Evolutionary conservation across 2,888 invertebrate genomes (phyloP).

Genomic region (Dryadula phaetusa): DNA sequence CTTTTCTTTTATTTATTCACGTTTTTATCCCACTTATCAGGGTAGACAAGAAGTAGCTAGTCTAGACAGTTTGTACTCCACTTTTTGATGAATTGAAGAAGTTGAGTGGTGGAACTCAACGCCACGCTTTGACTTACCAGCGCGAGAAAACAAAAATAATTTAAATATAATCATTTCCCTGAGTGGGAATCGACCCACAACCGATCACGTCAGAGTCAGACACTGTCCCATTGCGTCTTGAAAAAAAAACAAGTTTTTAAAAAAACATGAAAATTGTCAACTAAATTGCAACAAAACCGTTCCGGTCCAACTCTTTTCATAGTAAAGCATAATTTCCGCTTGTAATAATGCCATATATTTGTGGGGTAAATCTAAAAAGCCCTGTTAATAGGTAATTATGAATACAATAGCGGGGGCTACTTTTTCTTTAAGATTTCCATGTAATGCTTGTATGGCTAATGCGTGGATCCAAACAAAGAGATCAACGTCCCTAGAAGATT

Average conservation of each 20-base stretch:
- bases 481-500: constrained; percentile 21
- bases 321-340: constrained; percentile 55
- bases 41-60: too few relatives aligned
- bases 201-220: too few relatives aligned
- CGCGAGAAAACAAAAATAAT: too few relatives aligned
- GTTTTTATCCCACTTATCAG: too few relatives aligned
- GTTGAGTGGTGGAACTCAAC: too few relatives aligned
- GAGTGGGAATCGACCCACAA: too few relatives aligned
- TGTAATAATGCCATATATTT: constrained; percentile 48
- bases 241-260: neutral
- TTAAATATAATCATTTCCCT: too few relatives aligned
- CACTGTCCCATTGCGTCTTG: too few relatives aligned
- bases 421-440: constrained; percentile 47
- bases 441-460: constrained; percentile 35
- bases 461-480: constrained; percentile 35
- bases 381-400: constrained; percentile 54
- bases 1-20: too few relatives aligned
- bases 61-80: too few relatives aligned
- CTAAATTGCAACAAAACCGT: constrained; percentile 32
- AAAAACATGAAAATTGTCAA: constrained; percentile 20
- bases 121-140: too few relatives aligned
- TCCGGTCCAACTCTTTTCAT: constrained; percentile 37
- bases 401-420: constrained; percentile 51
- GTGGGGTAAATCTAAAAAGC: constrained; percentile 43
- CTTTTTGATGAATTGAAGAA: too few relatives aligned